A percentile compares a stretch with the other conserved stretches of the same genome.
These are phyloP conservation scores for Phyllostomus hastatus DNA, from an alignment of 2,113 vertebrate species.

Conservation along the genomic window DNA sequence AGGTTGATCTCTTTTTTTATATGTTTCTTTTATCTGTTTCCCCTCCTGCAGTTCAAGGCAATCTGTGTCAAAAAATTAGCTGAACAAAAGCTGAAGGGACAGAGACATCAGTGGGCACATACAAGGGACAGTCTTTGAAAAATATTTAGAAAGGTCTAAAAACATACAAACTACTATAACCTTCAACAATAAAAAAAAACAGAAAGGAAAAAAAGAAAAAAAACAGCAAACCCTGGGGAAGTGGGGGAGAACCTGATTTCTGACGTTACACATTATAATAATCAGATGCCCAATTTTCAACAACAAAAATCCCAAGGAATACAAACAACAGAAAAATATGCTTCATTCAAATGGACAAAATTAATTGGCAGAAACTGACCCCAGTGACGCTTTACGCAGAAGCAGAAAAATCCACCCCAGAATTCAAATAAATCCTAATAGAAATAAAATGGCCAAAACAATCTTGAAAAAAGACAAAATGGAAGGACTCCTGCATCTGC, in stretches of 20 bases:
- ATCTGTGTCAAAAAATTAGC: not conserved
- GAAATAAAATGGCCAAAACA: not conserved
- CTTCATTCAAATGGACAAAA: not conserved
- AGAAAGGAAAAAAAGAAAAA: not conserved
- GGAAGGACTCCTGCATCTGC: not conserved
- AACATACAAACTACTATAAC: not conserved
- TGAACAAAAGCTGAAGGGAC: conserved; percentile 4
- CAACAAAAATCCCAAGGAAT: not conserved
- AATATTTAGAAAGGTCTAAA: not conserved
- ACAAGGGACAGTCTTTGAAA: not conserved
- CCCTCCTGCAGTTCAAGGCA: not conserved
- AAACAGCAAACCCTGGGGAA: not conserved
- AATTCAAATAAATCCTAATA: not conserved
- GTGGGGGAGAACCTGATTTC: not conserved
- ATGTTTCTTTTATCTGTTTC: not conserved
- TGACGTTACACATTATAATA: not conserved
- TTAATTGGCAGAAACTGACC: not conserved
- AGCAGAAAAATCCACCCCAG: not conserved
- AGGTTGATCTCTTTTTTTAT: not conserved
- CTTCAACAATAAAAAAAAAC: not conserved
- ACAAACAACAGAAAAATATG: not conserved
- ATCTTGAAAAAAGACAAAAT: not conserved
- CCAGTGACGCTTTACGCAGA: not conserved
- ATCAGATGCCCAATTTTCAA: not conserved
- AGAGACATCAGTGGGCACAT: not conserved